These are phyloP conservation scores for Pinna nobilis DNA, from an alignment of 1,140 invertebrate species.

Conservation along the genomic window DNA sequence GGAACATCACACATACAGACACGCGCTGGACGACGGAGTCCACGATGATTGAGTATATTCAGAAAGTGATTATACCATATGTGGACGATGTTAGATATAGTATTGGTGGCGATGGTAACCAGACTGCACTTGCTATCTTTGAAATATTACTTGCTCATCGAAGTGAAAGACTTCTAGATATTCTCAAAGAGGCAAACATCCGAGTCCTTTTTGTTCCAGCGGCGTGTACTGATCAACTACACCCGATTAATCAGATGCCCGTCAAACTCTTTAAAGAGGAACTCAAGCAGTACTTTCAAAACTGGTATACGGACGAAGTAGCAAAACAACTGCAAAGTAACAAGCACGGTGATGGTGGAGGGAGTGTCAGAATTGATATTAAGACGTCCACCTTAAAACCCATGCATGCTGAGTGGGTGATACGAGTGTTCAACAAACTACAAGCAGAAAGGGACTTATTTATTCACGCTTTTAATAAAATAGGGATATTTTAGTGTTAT, in stretches of 20 bases:
- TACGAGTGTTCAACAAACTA: too few relatives aligned
- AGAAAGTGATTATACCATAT: constrained; percentile 20
- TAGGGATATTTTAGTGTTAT: too few relatives aligned
- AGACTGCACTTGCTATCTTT: neutral
- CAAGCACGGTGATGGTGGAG: too few relatives aligned
- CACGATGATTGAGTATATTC: constrained; percentile 15
- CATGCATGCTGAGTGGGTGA: too few relatives aligned
- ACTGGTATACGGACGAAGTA: neutral
- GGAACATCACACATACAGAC: constrained; percentile 27
- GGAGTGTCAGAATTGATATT: too few relatives aligned
- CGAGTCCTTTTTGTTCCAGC: constrained; percentile 2
- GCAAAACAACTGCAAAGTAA: neutral
- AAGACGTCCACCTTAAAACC: too few relatives aligned
- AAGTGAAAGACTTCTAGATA: neutral
- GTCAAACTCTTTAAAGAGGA: constrained; percentile 13
- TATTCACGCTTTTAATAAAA: too few relatives aligned
- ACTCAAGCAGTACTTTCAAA: neutral
- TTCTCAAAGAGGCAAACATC: constrained; percentile 4
- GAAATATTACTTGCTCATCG: neutral
- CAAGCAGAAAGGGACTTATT: too few relatives aligned
- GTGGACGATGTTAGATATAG: neutral
- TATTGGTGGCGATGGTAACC: neutral
- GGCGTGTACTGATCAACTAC: constrained; percentile 18
- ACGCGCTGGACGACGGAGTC: constrained; percentile 28
- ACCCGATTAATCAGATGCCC: neutral